Evolutionary conservation across 2,113 vertebrate species (phyloP).

Genomic region (Lophius piscatorius): DNA sequence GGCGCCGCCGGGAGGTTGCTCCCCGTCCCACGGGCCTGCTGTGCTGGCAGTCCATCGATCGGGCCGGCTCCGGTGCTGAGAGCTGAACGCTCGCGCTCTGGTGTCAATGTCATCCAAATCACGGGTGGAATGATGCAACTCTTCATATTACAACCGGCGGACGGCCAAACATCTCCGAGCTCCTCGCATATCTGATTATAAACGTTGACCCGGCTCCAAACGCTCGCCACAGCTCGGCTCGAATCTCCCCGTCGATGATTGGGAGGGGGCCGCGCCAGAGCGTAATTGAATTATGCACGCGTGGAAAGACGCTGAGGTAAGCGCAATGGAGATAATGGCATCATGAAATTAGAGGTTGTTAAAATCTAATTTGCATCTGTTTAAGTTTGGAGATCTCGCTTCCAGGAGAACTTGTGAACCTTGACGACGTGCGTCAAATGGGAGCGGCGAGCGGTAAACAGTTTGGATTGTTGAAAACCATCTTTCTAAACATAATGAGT

Average conservation of each 20-base stretch:
- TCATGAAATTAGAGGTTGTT: slow-evolving; percentile 40
- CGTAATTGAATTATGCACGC: slow-evolving; percentile 33
- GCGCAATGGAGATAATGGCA: slow-evolving; percentile 30
- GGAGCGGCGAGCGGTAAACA: slow-evolving; percentile 7
- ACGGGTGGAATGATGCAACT: slow-evolving; percentile 7
- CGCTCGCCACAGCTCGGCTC: slow-evolving; percentile 2
- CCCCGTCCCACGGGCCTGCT: slow-evolving; percentile 34
- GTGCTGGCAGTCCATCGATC: slow-evolving; percentile 51
- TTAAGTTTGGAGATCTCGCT: slow-evolving; percentile 10
- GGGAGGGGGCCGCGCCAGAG: slow-evolving; percentile 15
- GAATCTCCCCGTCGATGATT: slow-evolving; percentile 8
- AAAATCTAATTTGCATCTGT: slow-evolving; percentile 26
- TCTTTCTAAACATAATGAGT: slow-evolving; percentile 21
- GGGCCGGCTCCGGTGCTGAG: slow-evolving; percentile 17
- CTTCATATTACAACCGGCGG: slow-evolving; percentile 5
- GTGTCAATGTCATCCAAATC: slow-evolving; percentile 22
- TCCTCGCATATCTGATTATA: slow-evolving; percentile 17
- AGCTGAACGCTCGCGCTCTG: slow-evolving; percentile 24
- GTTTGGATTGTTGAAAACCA: slow-evolving; percentile 3
- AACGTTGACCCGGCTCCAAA: slow-evolving; percentile 21
- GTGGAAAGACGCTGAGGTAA: slow-evolving; percentile 16
- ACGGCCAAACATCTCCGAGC: slow-evolving; percentile 20
- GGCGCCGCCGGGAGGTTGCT: slow-evolving; percentile 37
- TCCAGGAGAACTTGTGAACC: slow-evolving; percentile 3
- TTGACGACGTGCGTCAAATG: slow-evolving; percentile 4